Evolutionary conservation across 2,888 invertebrate genomes (phyloP), one percentile per base, ranked within the genome.

Genomic region (Patella depressa): DNA sequence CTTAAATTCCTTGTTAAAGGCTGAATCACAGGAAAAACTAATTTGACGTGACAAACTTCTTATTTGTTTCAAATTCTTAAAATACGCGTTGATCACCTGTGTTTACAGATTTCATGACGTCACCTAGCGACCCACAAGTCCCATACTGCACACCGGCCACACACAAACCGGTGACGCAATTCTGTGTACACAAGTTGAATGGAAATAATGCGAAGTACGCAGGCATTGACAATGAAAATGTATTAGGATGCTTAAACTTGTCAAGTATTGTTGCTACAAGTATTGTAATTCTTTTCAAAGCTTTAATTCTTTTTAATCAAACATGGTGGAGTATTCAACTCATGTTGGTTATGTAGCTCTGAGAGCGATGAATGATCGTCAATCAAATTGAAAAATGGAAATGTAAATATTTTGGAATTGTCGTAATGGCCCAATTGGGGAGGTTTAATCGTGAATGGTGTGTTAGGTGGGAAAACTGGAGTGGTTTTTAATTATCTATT

Each of bases 51-150:
- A 65, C 65, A 65, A 19, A 24, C 65, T 9, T 65, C 65, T 65
- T 65, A 65, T 65, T 65, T 65, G 65, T 65, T 65, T 65, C 65
- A 65, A 65, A 65, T 65, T 65, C 65, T 65, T 65, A 19, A 65
- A 65, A 65, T 65, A 24, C 65, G 65, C 65, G 65, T 65, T 65
- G 12, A 15, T 65, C 65, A 65, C 65, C 65, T 65, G 65, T 65
- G 65, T 65, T 65, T 65, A 24, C 24, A 19, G 24, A 65, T 12
- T 65, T 24, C 65, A 24, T 65, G 65, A 65, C 65, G 65, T 65
- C 65, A 65, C 65, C 19, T 65, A 19, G 24, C 65, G 65, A 19
- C 19, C 65, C 24, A 19, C 24, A n/a, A 65, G 45, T 24, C 14
- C 65, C 65, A 65, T 65, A 65, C 24, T 65, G 65, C 65, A 65